A percentile compares a stretch with the other conserved stretches of the same genome.
Evolutionary conservation across 2,113 vertebrate genomes (phyloP).

Genomic region (Vireo altiloquus): DNA sequence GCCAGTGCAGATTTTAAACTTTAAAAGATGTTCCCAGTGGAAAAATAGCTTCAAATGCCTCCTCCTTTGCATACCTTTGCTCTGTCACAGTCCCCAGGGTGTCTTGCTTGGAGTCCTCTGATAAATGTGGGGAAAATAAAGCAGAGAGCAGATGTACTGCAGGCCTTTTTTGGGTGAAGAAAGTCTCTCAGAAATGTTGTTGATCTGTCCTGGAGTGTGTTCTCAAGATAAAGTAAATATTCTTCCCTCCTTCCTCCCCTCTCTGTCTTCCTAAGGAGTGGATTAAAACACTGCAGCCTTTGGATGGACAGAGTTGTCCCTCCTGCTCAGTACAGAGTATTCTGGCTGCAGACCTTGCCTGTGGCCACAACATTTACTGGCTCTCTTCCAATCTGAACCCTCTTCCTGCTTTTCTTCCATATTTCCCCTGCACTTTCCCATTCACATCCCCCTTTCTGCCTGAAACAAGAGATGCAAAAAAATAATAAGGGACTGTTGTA

Average conservation of each 20-base stretch:
- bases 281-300: neutral
- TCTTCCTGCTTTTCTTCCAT: neutral
- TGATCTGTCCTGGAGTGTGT: neutral
- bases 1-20: neutral
- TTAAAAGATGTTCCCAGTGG: neutral
- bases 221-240: neutral
- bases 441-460: neutral
- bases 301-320: neutral
- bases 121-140: neutral
- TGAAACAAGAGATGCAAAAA: neutral
- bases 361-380: neutral
- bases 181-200: neutral
- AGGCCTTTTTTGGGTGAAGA: neutral
- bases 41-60: neutral
- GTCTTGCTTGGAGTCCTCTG: neutral
- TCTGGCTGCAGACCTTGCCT: neutral
- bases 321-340: neutral
- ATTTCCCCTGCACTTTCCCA: neutral
- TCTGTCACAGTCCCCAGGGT: accelerated
- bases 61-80: neutral
- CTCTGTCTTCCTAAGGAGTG: neutral
- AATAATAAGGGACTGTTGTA: neutral
- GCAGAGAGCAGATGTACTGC: neutral
- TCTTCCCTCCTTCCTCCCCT: neutral
- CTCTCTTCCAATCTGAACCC: neutral